Percentiles rank a stretch among this genome's conserved stretches.
phyloP scores from a whole-genome alignment of 35 echinoderm and acorn worm genomes.

The Holothuria glaberrima region DNA sequence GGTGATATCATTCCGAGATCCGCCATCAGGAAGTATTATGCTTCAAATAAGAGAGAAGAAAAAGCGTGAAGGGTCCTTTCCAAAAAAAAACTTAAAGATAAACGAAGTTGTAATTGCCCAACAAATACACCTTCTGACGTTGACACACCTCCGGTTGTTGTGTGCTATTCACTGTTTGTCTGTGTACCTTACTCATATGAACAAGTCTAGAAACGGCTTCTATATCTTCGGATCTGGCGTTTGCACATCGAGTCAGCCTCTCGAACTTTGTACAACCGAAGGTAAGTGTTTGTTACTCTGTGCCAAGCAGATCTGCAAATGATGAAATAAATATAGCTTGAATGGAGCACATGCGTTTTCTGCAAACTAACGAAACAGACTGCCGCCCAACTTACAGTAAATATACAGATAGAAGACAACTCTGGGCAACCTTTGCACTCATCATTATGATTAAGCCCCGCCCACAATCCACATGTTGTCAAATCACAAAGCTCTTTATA shows the following conservation, averaged over 20 bases:
- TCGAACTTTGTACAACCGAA: conserved; percentile 51
- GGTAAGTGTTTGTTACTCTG: conserved; percentile 35
- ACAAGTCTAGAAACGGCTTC: conserved; percentile 24
- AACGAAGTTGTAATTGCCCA: background rate
- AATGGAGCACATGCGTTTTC: conserved; percentile 24
- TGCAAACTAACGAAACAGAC: conserved; percentile 26
- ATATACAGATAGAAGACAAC: background rate
- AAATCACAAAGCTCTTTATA: background rate
- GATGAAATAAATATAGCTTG: background rate
- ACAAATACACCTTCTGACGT: background rate
- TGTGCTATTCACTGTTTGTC: background rate
- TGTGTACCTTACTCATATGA: conserved; percentile 23
- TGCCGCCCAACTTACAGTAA: background rate
- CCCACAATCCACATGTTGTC: conserved; percentile 4
- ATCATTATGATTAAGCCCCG: background rate
- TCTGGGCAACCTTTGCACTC: conserved; percentile 7
- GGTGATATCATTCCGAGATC: conserved; percentile 94
- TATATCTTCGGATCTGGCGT: background rate
- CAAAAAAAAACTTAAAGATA: background rate
- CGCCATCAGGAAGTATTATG: conserved; percentile 58
- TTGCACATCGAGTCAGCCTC: conserved; percentile 14
- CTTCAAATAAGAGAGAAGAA: background rate
- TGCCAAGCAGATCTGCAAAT: conserved; percentile 43
- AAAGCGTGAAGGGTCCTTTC: background rate
- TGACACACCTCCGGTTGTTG: conserved; percentile 13